Evolutionary conservation across 2,888 invertebrate species (phyloP), one percentile per base, ranked within the genome.

Genomic region (Acholoe squamosa): DNA sequence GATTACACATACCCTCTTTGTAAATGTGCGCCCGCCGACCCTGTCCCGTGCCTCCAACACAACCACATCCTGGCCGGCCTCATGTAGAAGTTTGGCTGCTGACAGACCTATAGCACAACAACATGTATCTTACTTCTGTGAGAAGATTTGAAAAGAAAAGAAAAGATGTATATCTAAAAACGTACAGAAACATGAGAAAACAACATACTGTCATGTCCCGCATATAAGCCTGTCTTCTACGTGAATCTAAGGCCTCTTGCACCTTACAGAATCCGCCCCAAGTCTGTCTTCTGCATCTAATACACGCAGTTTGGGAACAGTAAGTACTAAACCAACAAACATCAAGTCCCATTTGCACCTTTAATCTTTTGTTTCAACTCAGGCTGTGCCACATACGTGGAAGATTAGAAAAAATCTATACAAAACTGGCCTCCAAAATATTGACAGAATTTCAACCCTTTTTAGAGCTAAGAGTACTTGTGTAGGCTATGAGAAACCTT

Each of bases 21-120:
- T 96, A 71, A 93, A 93, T 16, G 96, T 96, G 52, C 96, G 92
- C 0, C 96, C 96, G n/a, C 96, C 96, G 14, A 96, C 96, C 61
- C 96, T 92, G 91, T 96, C 95, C 71, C 94, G 92, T 19, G 95
- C 95, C 92, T 95, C 95, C 71, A 95, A 91, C 12, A 95, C 94
- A 5, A 94, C 16, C 1, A 95, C 95, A 90, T 93, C 93, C 1
- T 94, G 51, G 7, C 94, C 94, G 52, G 92, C 90, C 89, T 94
- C 93, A 0, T 92, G 91, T n/a, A 95, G 91, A 89, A 94, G 92
- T 91, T 94, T 93, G 5, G 95, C 95, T 28, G 95, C 94, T 12
- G 93, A 93, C 67, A 95, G 92, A 80, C 95, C 95, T 95, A 91
- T 0, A 33, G 10, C 28, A 16, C 28, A 51, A n/a, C n/a, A n/a